Base-by-base conservation (phyloP, 2,888 invertebrate species). In the Idaea biselata region DNA sequence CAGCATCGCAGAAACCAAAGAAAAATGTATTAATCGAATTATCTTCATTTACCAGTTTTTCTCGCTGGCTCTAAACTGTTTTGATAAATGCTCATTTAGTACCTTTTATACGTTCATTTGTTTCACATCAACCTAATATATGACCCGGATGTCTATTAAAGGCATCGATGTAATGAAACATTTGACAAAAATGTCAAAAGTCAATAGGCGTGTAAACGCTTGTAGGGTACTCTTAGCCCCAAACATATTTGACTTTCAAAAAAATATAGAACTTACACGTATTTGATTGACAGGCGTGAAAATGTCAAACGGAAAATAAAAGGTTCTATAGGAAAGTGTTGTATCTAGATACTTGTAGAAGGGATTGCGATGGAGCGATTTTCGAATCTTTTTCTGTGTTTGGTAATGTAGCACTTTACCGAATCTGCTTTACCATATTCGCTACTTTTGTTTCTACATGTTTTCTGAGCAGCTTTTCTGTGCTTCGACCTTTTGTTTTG, bases 241-340 rank as follows among this genome's bases (percentile, higher is more conserved):
- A 44, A 44, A 44, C 14, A 44, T 44, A 44, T 44, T 44, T 44
- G 44, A 44, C 44, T 44, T 44, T 44, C 7, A 44, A 59, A 44
- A 44, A 44, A 44, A 44, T 44, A 11, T 44, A 44, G 44, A 11
- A 33, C 8, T 8, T 5, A 44, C 44, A 33, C 44, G 11, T 44
- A 44, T 44, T 44, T 44, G 44, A 44, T 44, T 44, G 44, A 44
- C 44, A 44, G 44, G 44, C 44, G 44, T 44, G 44, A 44, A 44
- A 44, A 44, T 44, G 44, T 44, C 44, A 44, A 44, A 44, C 44
- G 44, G 14, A 44, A 44, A 44, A 44, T 44, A 44, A 44, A 44
- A 14, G 44, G 14, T 44, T 3, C 14, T 44, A 44, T 25, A 25
- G 25, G 5, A 25, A 25, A 25, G 25, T 25, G 25, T 25, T 25